Percentiles rank a stretch among this genome's conserved stretches.
Conservation (phyloP, 1,140 invertebrate genomes). For the Gonatopus flavifemur region DNA sequence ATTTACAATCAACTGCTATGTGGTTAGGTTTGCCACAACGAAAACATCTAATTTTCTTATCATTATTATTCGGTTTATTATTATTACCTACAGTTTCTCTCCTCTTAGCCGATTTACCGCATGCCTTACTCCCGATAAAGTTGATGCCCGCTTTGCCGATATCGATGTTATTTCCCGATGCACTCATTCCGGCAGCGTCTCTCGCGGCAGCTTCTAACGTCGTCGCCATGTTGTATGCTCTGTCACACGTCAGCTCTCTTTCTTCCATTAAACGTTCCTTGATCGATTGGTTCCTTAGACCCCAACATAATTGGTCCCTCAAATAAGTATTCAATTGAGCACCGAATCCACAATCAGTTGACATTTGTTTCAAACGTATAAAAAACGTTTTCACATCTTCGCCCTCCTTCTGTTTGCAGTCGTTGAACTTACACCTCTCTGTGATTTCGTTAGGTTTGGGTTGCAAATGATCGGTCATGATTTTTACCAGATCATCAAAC, state of each 20-base stretch:
- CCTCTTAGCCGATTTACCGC: neutral
- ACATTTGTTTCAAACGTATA: neutral
- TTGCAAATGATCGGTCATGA: too few species aligned
- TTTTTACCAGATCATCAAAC: neutral
- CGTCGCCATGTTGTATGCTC: neutral
- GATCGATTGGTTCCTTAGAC: neutral
- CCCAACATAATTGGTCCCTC: neutral
- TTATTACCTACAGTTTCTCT: neutral
- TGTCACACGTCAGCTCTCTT: neutral
- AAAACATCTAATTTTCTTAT: neutral
- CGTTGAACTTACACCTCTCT: constrained; percentile 23
- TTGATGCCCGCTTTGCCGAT: neutral
- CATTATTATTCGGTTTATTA: neutral
- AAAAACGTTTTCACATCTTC: neutral
- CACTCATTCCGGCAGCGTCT: neutral
- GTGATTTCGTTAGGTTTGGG: constrained; percentile 14
- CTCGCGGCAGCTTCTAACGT: neutral
- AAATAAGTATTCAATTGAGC: neutral
- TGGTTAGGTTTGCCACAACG: neutral
- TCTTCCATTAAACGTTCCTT: neutral
- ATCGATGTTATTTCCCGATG: neutral
- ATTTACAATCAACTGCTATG: neutral
- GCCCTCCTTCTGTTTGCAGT: constrained; percentile 5
- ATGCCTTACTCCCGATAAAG: neutral
- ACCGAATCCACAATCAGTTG: neutral